Evolutionary conservation across 2,113 vertebrate species (phyloP), one percentile per base, ranked within the genome.

Genomic region (Castor canadensis): DNA sequence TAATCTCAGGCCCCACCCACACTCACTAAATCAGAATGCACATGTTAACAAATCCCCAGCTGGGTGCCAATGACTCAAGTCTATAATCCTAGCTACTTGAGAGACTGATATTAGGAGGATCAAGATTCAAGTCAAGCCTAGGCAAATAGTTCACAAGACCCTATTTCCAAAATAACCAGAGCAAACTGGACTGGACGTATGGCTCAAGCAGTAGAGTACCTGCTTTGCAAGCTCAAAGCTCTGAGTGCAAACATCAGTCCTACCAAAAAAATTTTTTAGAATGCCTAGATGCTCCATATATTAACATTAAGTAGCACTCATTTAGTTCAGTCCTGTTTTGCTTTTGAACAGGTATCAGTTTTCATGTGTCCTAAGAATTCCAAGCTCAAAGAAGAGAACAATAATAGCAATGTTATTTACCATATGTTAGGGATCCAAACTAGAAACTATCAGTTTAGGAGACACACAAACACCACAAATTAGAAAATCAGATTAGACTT

Each of bases 341-440:
- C 40, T 87, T 85, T 19, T 56, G n/a, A 81, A 89, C 56, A 60
- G 30, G 6, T 47, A 60, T 75, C 40, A 5, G 38, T 67, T 92
- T 83, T 83, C 43, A 26, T 19, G 6, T 92, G 76, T 85, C 95
- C 47, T 43, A 38, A 58, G 45, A 95, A 94, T 77, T 72, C 35
- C 76, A 56, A 90, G 60, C 92, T 69, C 38, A 91, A 77, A 85
- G 54, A 83, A 95, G 71, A 83, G 58, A 66, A 67, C 24, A 19
- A 62, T 49, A 91, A 91, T 1, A 93, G 87, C 20, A 28, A 75
- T 58, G 84, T 82, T 86, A 85, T 54, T 83, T 72, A 54, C 69
- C n/a, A 67, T 73, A 67, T 40, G 40, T 81, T 58, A 28, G 40
- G 30, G 80, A 71, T 49, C 66, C 58, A 43, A 87, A 89, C 67